Conservation (phyloP, 2,113 vertebrate species). For the Nycticorax nycticorax region DNA sequence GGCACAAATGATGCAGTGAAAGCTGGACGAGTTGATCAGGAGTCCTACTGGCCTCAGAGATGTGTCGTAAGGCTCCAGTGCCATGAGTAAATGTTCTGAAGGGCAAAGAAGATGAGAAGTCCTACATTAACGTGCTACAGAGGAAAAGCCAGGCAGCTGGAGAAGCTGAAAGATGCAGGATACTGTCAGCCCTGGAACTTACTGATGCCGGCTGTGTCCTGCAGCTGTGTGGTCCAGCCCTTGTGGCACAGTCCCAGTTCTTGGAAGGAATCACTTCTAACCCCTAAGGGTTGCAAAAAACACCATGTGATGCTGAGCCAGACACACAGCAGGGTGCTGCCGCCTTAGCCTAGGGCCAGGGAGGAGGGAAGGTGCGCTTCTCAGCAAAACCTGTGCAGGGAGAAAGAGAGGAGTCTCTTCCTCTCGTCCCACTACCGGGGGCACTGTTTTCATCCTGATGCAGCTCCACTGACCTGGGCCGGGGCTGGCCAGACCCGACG, state of each 20-base stretch:
- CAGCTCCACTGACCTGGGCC: background rate
- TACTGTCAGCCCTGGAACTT: background rate
- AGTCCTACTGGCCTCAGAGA: background rate
- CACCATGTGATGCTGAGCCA: background rate
- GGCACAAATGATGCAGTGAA: background rate
- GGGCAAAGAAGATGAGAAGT: background rate
- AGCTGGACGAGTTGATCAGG: background rate
- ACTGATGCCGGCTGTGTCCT: fast-evolving
- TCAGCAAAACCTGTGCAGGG: background rate
- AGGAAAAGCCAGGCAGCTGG: background rate
- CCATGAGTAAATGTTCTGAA: background rate
- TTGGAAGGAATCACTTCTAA: background rate
- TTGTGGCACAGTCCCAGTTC: background rate
- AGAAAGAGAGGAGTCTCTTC: background rate
- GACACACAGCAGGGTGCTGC: background rate
- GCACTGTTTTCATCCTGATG: background rate
- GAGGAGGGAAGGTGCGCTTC: background rate
- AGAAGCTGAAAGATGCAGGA: background rate
- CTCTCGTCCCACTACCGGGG: background rate
- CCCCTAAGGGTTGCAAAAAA: fast-evolving
- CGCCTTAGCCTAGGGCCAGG: background rate
- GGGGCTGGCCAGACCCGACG: background rate
- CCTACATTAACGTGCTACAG: background rate
- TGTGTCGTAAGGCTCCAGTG: background rate
- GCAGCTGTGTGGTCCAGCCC: background rate